phyloP scores from a whole-genome alignment of 2,888 invertebrate species.

The Flexamia atlantica region DNA sequence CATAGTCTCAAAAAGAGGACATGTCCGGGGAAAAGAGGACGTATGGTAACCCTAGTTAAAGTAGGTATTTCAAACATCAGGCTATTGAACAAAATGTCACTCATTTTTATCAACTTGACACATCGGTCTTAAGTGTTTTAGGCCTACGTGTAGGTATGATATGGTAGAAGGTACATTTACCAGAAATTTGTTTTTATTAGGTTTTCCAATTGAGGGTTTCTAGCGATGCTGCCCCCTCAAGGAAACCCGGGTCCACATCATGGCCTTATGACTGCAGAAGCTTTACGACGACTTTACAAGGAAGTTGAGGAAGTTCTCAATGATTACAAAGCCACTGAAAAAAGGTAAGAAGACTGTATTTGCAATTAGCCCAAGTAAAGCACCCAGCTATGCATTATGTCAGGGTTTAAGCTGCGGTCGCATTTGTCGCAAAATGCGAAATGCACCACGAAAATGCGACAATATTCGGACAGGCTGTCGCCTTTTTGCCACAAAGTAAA shows the following conservation, averaged over 20 bases:
- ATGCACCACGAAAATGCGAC: too few relatives aligned
- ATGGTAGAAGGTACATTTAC: background rate
- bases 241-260: background rate
- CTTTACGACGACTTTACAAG: constrained; percentile 82
- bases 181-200: background rate
- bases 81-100: background rate
- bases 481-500: too few relatives aligned
- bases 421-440: too few relatives aligned
- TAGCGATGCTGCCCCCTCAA: constrained; percentile 12
- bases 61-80: too few relatives aligned
- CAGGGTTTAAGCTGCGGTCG: too few relatives aligned
- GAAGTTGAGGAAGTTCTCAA: constrained; percentile 83
- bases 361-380: too few relatives aligned
- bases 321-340: constrained; percentile 72
- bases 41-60: too few relatives aligned
- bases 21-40: too few relatives aligned
- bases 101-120: background rate
- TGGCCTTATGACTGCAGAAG: constrained; percentile 83
- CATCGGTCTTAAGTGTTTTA: background rate
- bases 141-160: background rate
- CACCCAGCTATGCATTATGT: too few relatives aligned
- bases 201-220: background rate
- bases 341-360: background rate
- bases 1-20: too few relatives aligned
- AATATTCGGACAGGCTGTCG: too few relatives aligned